These are phyloP conservation scores for Proteles cristata DNA, from an alignment of 2,113 vertebrate species.

Conservation along the genomic window DNA sequence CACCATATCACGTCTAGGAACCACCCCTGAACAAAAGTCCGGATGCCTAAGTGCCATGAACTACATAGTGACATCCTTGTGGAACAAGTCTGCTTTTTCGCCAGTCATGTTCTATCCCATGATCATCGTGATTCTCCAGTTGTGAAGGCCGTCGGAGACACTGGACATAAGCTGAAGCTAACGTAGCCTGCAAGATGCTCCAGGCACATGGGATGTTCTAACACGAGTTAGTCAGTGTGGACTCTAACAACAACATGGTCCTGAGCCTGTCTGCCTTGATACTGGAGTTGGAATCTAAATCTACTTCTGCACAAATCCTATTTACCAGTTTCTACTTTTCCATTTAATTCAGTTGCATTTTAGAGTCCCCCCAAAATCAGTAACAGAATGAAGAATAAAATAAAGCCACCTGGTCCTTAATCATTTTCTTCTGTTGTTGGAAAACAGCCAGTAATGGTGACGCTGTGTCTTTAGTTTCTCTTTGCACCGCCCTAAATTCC, in stretches of 20 bases:
- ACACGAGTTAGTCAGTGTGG: not conserved
- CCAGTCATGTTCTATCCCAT: not conserved
- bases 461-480: not conserved
- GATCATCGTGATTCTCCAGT: not conserved
- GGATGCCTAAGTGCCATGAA: not conserved
- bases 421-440: conserved; percentile 43
- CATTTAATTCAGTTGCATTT: not conserved
- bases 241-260: not conserved
- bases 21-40: not conserved
- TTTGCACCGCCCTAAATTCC: not conserved
- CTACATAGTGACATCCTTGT: not conserved
- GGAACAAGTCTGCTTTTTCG: not conserved
- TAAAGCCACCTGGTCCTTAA: conserved; percentile 54
- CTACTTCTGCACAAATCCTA: not conserved
- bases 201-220: not conserved
- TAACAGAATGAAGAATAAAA: not conserved
- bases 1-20: not conserved
- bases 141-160: not conserved
- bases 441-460: not conserved
- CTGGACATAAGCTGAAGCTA: not conserved
- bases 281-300: not conserved
- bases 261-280: not conserved
- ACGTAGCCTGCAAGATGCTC: not conserved
- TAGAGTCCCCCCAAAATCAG: not conserved
- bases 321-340: not conserved